Conservation (phyloP, 2,797 vertebrate species). For the Tapirus indicus region DNA sequence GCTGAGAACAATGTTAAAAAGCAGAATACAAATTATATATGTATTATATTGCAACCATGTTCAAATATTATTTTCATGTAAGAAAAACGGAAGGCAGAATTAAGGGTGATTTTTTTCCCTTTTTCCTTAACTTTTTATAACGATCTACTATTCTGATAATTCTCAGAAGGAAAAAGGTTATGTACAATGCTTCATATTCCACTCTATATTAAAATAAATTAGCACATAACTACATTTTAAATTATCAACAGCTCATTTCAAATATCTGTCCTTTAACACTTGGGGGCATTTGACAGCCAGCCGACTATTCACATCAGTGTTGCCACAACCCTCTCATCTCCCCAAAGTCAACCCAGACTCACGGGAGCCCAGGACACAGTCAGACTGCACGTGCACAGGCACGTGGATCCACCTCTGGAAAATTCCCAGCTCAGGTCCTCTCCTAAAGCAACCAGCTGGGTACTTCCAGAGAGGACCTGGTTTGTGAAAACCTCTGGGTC, state of each 20-base stretch:
- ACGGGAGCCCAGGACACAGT: too few species aligned
- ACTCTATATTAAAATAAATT: not conserved
- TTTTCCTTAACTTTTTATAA: not conserved
- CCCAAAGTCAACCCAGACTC: not conserved
- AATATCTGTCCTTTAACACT: not conserved
- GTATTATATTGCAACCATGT: not conserved
- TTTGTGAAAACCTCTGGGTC: not conserved
- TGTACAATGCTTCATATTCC: not conserved
- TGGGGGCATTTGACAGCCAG: not conserved
- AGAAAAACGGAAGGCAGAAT: not conserved
- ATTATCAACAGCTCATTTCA: not conserved
- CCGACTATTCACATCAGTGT: not conserved
- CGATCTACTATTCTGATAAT: not conserved
- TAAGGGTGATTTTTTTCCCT: not conserved
- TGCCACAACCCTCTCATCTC: not conserved
- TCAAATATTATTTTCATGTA: not conserved
- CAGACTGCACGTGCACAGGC: accelerated
- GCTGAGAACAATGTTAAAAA: not conserved
- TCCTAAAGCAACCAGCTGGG: not conserved
- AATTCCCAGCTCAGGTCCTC: not conserved
- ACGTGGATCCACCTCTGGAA: accelerated
- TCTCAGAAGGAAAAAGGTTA: not conserved
- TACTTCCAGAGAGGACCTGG: not conserved
- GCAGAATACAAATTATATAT: not conserved
- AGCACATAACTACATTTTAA: not conserved